Evolutionary conservation across 2,113 vertebrate genomes (phyloP), one percentile per base, ranked within the genome.

Genomic region (Phylloscopus whistleri): DNA sequence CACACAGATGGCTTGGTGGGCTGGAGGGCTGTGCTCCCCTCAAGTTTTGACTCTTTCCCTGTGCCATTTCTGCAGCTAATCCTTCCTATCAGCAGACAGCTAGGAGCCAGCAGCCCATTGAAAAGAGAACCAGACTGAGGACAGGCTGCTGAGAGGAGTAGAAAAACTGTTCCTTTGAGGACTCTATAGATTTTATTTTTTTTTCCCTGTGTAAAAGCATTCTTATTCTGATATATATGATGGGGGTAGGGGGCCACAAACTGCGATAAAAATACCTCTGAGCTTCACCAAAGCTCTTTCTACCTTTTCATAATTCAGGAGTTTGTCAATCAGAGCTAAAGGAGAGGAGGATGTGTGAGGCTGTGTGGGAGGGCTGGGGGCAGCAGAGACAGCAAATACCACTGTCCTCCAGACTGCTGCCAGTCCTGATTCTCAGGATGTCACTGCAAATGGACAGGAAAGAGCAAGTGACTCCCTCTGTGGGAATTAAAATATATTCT

Each of bases 281-380:
- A 88, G 95, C 87, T 93, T 87, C 84, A 80, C 74, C 51, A 69
- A 80, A 48, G 95, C 95, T 96, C 90, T 75, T 82, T 95, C 28
- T 78, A 35, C 84, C 90, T 91, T 94, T 97, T 94, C 92, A 96
- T 97, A 96, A 96, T 96, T 96, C 89, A 96, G 80, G 87, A 97
- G 91, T 52, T 82, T 58, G 72, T 96, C 96, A 92, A 27, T 97
- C 95, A 94, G 51, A 31, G 41, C 73, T 69, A 30, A 37, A 51
- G 14, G 41, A 81, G 75, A 85, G 81, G 59, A 73, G 89, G 48
- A 35, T 24, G 66, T 66, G 46, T 24, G 39, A 59, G 70, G 78
- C 44, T 43, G 6, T 70, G 31, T 23, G 55, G 22, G 55, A 79
- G 67, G 62, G 58, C 26, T 16, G 46, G 59, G 75, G 64, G 58